phyloP scores from a whole-genome alignment of 2,113 vertebrate genomes.

The Cheilinus undulatus region DNA sequence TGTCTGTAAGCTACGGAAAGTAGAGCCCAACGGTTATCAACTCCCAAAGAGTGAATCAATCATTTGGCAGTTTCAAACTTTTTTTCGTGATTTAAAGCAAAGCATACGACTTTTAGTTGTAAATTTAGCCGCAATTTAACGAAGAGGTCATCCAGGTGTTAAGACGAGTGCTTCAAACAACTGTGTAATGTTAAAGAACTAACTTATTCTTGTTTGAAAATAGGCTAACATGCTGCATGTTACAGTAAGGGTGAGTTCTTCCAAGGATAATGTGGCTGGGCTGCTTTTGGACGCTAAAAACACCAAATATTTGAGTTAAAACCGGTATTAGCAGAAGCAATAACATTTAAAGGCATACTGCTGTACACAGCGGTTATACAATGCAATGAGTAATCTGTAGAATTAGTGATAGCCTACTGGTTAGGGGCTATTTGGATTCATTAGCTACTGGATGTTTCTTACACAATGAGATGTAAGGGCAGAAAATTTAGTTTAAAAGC shows the following conservation, averaged over 20 bases:
- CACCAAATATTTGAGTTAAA: background rate
- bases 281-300: background rate
- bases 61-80: conserved; percentile 67
- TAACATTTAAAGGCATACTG: background rate
- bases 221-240: background rate
- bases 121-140: background rate
- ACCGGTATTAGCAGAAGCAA: background rate
- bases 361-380: background rate
- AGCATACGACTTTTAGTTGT: conserved; percentile 2
- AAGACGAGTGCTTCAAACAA: too few relatives aligned
- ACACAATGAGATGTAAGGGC: background rate
- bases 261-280: background rate
- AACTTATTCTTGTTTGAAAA: background rate
- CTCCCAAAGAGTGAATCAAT: conserved; percentile 30
- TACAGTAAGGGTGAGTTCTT: background rate
- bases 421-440: background rate
- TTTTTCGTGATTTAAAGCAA: conserved; percentile 21
- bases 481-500: background rate
- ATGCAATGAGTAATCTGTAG: background rate
- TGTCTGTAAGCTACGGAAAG: conserved; percentile 30
- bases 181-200: too few relatives aligned
- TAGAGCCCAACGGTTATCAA: conserved; percentile 30
- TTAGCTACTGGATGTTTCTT: conserved; percentile 1
- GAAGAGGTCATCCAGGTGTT: too few relatives aligned
- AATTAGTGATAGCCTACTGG: background rate